Conservation (phyloP, 2,113 vertebrate genomes). For the Scolopax mira region DNA sequence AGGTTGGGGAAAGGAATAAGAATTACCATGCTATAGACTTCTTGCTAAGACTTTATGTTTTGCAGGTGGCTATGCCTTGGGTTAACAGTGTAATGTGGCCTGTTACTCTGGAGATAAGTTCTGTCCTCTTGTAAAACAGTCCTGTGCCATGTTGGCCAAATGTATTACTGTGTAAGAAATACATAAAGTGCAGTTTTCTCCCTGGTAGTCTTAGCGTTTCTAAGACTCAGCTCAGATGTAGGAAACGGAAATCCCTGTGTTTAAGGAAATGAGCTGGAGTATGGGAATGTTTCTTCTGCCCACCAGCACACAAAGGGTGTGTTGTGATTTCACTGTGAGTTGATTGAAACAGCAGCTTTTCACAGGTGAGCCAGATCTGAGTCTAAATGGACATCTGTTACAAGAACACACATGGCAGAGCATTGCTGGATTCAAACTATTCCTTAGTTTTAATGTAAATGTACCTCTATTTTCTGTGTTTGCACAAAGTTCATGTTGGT, state of each 20-base stretch:
- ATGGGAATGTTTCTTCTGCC: neutral
- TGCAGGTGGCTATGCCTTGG: neutral
- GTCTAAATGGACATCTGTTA: neutral
- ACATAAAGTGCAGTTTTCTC: neutral
- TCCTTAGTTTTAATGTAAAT: neutral
- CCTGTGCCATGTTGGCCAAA: neutral
- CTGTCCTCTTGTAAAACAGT: neutral
- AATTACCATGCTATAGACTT: neutral
- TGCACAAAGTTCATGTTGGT: neutral
- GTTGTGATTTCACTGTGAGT: neutral
- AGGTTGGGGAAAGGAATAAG: neutral
- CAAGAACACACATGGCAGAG: neutral
- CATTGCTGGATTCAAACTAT: neutral
- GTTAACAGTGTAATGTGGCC: neutral
- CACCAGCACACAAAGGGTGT: neutral
- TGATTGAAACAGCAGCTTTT: neutral
- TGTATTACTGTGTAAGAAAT: neutral
- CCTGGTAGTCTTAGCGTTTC: neutral
- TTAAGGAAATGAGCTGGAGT: neutral
- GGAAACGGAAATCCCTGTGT: neutral
- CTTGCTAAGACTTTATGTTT: neutral
- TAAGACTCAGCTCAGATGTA: neutral
- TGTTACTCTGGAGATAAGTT: neutral
- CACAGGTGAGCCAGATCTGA: neutral
- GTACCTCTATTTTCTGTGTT: neutral